phyloP scores from a whole-genome alignment of 2,888 invertebrate genomes.

The Synergus laeviventris region DNA sequence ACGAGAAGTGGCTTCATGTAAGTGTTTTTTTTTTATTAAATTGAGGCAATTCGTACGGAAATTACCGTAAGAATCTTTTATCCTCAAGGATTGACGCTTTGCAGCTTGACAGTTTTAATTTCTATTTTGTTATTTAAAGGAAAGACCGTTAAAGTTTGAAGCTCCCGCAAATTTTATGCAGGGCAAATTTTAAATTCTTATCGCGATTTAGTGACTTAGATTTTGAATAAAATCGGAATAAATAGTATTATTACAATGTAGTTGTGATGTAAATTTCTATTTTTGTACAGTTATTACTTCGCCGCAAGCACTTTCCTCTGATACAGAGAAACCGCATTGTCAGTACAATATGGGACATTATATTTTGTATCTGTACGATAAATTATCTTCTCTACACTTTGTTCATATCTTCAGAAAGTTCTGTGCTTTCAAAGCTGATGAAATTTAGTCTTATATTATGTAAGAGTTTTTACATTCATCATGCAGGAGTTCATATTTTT shows the following conservation, averaged over 20 bases:
- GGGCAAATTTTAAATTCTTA: no score
- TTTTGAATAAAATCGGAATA: no score
- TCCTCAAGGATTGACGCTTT: no score
- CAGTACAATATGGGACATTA: constrained; percentile 35
- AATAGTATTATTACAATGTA: neutral
- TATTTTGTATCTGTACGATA: constrained; percentile 6
- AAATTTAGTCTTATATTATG: neutral
- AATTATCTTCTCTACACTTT: constrained; percentile 27
- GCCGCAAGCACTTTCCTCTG: constrained; percentile 29
- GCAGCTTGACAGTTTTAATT: no score
- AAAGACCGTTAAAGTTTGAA: no score
- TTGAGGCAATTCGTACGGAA: neutral
- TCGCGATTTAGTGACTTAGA: no score
- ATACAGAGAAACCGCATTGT: constrained; percentile 20
- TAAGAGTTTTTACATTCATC: constrained; percentile 34
- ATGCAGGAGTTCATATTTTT: constrained; percentile 54
- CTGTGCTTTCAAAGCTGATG: neutral
- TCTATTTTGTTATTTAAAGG: no score
- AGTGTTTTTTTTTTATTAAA: neutral
- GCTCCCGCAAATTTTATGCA: no score
- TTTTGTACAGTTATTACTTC: constrained; percentile 23
- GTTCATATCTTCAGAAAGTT: neutral
- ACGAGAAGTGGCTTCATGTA: constrained; percentile 20
- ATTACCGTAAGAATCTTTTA: neutral
- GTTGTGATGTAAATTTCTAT: neutral